These are phyloP conservation scores for Sphenodon punctatus DNA, from an alignment of 2,797 vertebrate species.

Conservation along the genomic window DNA sequence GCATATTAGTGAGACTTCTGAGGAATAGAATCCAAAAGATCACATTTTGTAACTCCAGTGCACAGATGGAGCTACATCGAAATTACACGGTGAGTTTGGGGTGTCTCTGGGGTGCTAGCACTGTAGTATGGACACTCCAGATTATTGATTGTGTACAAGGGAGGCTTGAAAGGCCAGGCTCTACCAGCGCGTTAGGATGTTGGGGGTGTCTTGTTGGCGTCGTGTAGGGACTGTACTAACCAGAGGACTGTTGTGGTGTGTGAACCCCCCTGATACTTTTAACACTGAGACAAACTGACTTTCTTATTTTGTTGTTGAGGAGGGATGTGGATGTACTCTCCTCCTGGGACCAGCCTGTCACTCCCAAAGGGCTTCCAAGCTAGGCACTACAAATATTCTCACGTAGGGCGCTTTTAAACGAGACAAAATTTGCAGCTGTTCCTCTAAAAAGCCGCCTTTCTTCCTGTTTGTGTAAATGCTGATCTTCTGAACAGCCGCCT, in stretches of 20 bases:
- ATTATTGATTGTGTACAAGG: background rate
- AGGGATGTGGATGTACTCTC: too few species aligned
- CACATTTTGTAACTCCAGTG: background rate
- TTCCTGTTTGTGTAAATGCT: too few species aligned
- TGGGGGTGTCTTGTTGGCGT: conserved; percentile 39
- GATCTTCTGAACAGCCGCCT: too few species aligned
- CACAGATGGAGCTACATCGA: background rate
- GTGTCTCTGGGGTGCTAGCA: background rate
- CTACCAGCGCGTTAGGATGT: background rate
- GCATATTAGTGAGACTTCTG: background rate
- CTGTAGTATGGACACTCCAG: conserved; percentile 10
- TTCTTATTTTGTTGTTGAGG: too few species aligned
- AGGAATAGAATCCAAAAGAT: background rate
- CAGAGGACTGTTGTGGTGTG: conserved; percentile 19
- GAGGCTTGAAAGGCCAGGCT: background rate
- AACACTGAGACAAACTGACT: conserved; percentile 13
- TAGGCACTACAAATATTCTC: too few species aligned
- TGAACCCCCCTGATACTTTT: background rate
- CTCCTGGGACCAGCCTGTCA: too few species aligned
- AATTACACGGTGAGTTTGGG: background rate
- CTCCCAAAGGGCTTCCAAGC: too few species aligned
- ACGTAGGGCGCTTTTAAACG: too few species aligned
- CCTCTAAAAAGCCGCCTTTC: too few species aligned
- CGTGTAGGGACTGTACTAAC: conserved; percentile 12
- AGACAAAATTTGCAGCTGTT: too few species aligned